Evolutionary conservation across 2,888 invertebrate genomes (phyloP).

Genomic region (Limnephilus auricula): DNA sequence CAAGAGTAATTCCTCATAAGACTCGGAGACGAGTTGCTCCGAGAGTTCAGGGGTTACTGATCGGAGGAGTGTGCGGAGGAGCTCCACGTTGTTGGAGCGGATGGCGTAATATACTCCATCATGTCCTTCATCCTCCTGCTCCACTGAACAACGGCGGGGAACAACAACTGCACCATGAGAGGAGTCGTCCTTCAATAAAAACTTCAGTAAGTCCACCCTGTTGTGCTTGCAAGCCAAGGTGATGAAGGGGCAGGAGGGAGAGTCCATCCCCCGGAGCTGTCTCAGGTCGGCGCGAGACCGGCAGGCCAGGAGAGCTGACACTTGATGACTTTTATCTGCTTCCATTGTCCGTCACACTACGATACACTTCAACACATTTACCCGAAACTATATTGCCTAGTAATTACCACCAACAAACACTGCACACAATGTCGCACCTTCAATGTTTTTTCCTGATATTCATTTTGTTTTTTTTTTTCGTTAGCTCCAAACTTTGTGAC

Average conservation of each 20-base stretch:
- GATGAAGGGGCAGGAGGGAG: background rate
- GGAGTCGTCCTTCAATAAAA: background rate
- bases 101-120: background rate
- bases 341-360: too few species aligned
- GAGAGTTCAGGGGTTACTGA: background rate
- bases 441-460: too few species aligned
- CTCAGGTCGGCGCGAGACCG: background rate
- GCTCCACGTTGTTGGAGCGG: too few species aligned
- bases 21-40: background rate
- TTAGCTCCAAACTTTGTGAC: too few species aligned
- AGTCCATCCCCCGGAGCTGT: background rate
- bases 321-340: too few species aligned
- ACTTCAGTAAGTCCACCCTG: background rate
- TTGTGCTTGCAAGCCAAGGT: slow-evolving; percentile 12
- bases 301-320: too few species aligned
- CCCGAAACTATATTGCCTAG: too few species aligned
- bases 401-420: too few species aligned
- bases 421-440: too few species aligned
- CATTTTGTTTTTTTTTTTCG: too few species aligned
- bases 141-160: background rate
- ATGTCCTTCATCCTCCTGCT: background rate
- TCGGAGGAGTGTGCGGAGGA: too few species aligned
- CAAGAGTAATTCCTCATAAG: background rate
- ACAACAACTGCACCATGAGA: background rate
- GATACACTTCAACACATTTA: too few species aligned